These are phyloP conservation scores for Sebastes reedi DNA, from an alignment of 2,797 vertebrate genomes.

Conservation along the genomic window DNA sequence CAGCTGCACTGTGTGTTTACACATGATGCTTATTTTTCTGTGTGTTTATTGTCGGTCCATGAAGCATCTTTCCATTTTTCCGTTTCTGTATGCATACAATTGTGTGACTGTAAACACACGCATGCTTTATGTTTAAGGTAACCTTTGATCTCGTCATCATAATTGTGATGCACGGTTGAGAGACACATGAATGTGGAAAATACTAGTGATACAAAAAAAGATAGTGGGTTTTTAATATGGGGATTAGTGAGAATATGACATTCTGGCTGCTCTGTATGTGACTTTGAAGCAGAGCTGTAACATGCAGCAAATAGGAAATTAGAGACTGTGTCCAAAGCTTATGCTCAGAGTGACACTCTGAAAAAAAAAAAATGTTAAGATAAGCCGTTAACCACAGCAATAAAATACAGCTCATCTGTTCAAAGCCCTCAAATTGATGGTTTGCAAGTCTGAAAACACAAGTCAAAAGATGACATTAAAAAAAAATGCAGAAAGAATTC, in stretches of 20 bases:
- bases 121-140: conserved; percentile 2
- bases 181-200: conserved; percentile 23
- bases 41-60: background rate
- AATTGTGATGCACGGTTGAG: conserved; percentile 9
- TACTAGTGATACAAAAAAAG: conserved; percentile 30
- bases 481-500: conserved; percentile 56
- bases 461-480: conserved; percentile 45
- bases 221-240: conserved; percentile 53
- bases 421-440: conserved; percentile 33
- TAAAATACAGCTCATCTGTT: conserved; percentile 49
- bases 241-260: conserved; percentile 65
- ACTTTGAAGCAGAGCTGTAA: conserved; percentile 55
- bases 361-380: conserved; percentile 27
- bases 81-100: conserved; percentile 8
- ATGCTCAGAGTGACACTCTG: conserved; percentile 39
- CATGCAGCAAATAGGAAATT: conserved; percentile 61
- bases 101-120: background rate
- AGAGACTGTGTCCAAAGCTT: conserved; percentile 43
- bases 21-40: conserved; percentile 21
- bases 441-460: conserved; percentile 31
- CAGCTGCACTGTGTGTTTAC: conserved; percentile 34
- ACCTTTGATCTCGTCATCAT: conserved; percentile 24
- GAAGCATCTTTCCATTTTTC: background rate
- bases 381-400: conserved; percentile 50
- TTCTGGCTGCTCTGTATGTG: conserved; percentile 35